phyloP scores from a whole-genome alignment of 2,797 vertebrate species.

The Remorina albescens region DNA sequence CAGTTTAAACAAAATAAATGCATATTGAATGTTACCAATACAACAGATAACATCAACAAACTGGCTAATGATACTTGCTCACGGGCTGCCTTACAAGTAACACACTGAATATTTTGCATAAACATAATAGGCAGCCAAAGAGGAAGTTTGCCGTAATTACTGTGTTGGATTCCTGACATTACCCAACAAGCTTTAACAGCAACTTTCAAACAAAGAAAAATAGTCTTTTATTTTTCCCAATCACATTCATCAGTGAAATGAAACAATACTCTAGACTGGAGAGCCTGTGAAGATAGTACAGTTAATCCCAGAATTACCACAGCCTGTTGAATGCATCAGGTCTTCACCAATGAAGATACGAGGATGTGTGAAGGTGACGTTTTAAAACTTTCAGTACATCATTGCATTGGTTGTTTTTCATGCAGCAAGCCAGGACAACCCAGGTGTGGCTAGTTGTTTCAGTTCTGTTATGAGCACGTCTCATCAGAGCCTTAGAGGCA shows the following conservation, averaged over 20 bases:
- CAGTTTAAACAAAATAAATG: background rate
- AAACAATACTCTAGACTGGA: background rate
- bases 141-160: background rate
- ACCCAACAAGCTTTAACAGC: background rate
- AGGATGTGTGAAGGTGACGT: constrained; percentile 20
- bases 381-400: constrained; percentile 27
- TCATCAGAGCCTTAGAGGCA: background rate
- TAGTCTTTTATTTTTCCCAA: background rate
- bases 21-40: background rate
- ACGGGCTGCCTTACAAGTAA: background rate
- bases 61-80: background rate
- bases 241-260: background rate
- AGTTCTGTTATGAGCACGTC: constrained; percentile 67
- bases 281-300: background rate
- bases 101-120: background rate
- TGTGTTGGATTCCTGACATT: constrained; percentile 3
- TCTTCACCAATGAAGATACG: constrained; percentile 27
- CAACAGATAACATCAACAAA: background rate
- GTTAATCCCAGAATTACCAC: constrained; percentile 18
- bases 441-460: constrained; percentile 71
- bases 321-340: background rate
- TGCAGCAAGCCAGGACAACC: constrained; percentile 47
- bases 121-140: background rate
- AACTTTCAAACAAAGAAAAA: background rate
- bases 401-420: constrained; percentile 33